A percentile compares a stretch with the other conserved stretches of the same genome.
These are phyloP conservation scores for Tretioscincus oriximinensis DNA, from an alignment of 2,113 vertebrate genomes.

Conservation along the genomic window DNA sequence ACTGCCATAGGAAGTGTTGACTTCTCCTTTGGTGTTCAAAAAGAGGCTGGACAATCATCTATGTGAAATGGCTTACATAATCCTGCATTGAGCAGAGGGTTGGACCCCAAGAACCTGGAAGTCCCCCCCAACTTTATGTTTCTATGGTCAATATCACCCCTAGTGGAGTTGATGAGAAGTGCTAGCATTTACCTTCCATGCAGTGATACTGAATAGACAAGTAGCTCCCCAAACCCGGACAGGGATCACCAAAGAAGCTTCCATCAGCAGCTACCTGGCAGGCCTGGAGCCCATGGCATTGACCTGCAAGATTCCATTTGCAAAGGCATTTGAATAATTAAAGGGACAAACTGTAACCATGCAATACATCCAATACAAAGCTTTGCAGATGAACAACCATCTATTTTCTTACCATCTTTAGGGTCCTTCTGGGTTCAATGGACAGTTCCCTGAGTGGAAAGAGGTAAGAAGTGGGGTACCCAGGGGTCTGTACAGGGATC, in stretches of 20 bases:
- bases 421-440: too few species aligned
- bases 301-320: conserved; percentile 66
- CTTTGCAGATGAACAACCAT: background rate
- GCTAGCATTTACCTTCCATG: conserved; percentile 80
- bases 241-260: conserved; percentile 82
- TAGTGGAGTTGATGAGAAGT: background rate
- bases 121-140: too few species aligned
- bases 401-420: background rate
- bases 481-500: too few species aligned
- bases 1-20: too few species aligned
- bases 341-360: background rate
- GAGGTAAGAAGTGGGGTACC: too few species aligned
- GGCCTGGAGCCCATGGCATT: conserved; percentile 86
- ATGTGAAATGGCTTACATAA: too few species aligned
- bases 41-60: too few species aligned
- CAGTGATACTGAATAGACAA: conserved; percentile 88
- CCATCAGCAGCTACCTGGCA: conserved; percentile 83
- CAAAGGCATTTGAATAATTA: background rate
- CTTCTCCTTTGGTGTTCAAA: too few species aligned
- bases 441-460: too few species aligned
- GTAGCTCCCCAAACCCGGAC: conserved; percentile 83
- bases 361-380: background rate
- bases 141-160: too few species aligned
- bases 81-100: too few species aligned
- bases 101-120: too few species aligned